These are phyloP conservation scores for Tadarida brasiliensis DNA, from an alignment of 2,797 vertebrate species.

Conservation along the genomic window DNA sequence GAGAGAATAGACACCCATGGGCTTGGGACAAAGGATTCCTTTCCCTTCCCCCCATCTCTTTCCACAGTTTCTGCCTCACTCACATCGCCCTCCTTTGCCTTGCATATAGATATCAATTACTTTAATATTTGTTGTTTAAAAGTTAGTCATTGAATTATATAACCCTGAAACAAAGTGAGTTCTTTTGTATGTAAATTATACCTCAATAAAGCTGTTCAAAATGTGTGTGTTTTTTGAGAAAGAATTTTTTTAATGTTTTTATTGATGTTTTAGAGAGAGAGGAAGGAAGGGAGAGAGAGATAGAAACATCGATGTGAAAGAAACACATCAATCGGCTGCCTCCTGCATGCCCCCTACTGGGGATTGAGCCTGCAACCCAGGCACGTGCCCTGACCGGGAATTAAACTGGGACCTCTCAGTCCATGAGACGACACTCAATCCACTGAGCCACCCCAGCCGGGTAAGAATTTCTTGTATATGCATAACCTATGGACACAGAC, in stretches of 20 bases:
- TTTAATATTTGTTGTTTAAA: background rate
- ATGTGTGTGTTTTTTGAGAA: background rate
- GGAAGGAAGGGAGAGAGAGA: no score
- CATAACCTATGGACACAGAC: no score
- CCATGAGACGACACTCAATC: no score
- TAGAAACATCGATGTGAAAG: no score
- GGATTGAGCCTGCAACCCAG: no score
- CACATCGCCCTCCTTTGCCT: background rate
- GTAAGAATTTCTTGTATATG: no score
- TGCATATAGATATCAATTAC: background rate
- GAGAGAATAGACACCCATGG: background rate
- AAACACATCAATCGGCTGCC: no score
- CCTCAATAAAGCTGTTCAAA: constrained; percentile 30
- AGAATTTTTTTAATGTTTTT: background rate
- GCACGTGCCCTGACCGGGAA: no score
- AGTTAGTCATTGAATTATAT: background rate
- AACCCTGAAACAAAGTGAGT: constrained; percentile 29
- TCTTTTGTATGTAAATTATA: background rate
- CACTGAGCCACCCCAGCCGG: no score
- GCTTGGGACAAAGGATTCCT: background rate
- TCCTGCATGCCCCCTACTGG: no score
- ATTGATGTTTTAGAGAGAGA: no score
- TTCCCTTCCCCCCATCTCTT: background rate
- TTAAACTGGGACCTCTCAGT: no score
- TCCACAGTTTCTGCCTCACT: background rate